These are phyloP conservation scores for Pangasius djambal DNA, from an alignment of 2,797 vertebrate genomes.

Conservation along the genomic window DNA sequence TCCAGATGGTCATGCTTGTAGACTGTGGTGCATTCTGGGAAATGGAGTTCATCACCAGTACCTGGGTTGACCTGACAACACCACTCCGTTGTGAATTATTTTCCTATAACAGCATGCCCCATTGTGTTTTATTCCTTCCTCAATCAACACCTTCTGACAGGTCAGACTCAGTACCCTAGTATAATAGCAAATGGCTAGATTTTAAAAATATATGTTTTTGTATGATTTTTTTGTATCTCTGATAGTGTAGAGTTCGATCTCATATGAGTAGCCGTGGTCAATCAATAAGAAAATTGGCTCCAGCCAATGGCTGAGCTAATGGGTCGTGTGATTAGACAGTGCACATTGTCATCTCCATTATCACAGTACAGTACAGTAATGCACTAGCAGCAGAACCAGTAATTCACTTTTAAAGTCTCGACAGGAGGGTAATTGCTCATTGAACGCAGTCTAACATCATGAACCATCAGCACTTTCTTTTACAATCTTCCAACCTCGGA, in stretches of 20 bases:
- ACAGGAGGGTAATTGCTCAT: conserved; percentile 47
- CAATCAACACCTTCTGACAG: background rate
- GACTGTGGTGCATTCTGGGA: too few species aligned
- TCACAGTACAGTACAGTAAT: background rate
- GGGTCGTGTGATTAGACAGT: background rate
- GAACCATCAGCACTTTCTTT: conserved; percentile 8
- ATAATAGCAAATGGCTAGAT: background rate
- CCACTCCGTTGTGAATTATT: background rate
- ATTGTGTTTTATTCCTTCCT: background rate
- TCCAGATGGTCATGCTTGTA: too few species aligned
- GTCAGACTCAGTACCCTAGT: background rate
- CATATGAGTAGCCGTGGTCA: conserved; percentile 16
- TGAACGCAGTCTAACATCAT: background rate
- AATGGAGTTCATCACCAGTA: too few species aligned
- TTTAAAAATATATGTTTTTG: background rate
- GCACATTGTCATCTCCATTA: conserved; percentile 14
- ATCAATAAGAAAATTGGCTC: background rate
- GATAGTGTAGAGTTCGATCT: conserved; percentile 38
- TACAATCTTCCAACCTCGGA: background rate
- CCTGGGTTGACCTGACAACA: too few species aligned
- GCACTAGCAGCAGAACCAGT: conserved; percentile 19
- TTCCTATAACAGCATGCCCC: background rate
- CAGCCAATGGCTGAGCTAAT: background rate
- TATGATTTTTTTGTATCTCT: background rate
- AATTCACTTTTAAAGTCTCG: conserved; percentile 38